phyloP scores from a whole-genome alignment of 2,797 vertebrate genomes.

The Melanotaenia nigrans region DNA sequence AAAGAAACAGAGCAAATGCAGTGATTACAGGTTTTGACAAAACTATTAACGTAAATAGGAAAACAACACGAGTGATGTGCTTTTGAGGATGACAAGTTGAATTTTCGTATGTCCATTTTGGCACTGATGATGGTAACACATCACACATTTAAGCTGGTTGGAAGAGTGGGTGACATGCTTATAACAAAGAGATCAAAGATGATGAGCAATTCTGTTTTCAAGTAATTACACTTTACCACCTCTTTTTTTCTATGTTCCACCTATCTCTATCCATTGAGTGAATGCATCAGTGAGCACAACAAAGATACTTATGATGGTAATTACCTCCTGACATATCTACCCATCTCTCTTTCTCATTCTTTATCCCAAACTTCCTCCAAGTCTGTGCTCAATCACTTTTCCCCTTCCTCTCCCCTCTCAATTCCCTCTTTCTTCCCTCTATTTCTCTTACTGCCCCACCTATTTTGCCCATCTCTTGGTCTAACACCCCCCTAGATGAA shows the following conservation, averaged over 20 bases:
- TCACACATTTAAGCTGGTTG: background rate
- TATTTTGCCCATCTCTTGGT: constrained; percentile 63
- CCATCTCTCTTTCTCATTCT: constrained; percentile 70
- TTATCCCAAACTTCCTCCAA: constrained; percentile 62
- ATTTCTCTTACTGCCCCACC: constrained; percentile 56
- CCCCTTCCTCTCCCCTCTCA: constrained; percentile 63
- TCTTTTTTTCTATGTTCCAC: constrained; percentile 44
- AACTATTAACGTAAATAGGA: background rate
- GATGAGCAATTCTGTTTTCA: constrained; percentile 43
- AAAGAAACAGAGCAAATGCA: constrained; percentile 3
- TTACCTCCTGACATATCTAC: constrained; percentile 71
- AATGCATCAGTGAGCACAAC: constrained; percentile 65
- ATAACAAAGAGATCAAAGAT: constrained; percentile 57
- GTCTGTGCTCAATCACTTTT: constrained; percentile 66
- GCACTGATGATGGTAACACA: constrained; percentile 18
- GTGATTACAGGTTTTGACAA: background rate
- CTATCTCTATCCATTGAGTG: constrained; percentile 28
- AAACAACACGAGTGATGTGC: constrained; percentile 2
- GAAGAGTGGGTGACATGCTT: constrained; percentile 7
- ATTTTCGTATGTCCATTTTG: background rate
- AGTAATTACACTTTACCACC: constrained; percentile 73
- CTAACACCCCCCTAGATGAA: constrained; percentile 61
- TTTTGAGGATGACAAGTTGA: too few relatives aligned
- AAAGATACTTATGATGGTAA: constrained; percentile 74
- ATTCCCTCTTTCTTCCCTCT: constrained; percentile 67